Conservation (phyloP, 2,797 vertebrate species). For the Chiloscyllium punctatum region DNA sequence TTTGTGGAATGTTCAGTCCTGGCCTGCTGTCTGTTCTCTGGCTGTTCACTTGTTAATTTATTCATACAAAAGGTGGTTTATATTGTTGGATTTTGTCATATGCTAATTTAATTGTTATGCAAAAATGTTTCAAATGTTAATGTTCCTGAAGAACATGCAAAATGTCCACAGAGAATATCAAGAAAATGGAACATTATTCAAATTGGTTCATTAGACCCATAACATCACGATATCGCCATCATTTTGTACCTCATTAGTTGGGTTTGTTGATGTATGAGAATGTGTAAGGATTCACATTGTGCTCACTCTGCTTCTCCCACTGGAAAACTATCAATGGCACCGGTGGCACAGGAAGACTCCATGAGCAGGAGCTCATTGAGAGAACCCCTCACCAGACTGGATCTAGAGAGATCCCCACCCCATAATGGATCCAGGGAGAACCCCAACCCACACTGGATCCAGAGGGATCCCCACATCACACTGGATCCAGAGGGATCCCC, state of each 20-base stretch:
- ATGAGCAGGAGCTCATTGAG: too few relatives aligned
- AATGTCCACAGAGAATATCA: neutral
- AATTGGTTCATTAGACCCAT: neutral
- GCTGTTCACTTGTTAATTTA: neutral
- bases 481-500: too few relatives aligned
- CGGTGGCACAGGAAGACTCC: too few relatives aligned
- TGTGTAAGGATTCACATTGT: neutral
- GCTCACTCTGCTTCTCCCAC: too few relatives aligned
- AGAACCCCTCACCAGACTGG: too few relatives aligned
- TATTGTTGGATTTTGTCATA: neutral
- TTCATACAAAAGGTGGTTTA: neutral
- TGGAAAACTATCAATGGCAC: too few relatives aligned
- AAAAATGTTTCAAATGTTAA: neutral
- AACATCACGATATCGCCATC: neutral
- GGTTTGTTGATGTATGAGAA: neutral
- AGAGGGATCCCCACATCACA: too few relatives aligned
- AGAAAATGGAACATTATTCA: neutral
- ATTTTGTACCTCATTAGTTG: neutral
- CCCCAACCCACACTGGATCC: too few relatives aligned
- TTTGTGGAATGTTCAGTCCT: too few relatives aligned
- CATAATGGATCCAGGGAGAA: too few relatives aligned
- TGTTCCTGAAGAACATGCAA: neutral
- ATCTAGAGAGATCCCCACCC: too few relatives aligned
- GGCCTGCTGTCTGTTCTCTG: neutral
- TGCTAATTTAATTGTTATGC: neutral